phyloP scores from a whole-genome alignment of 1,140 invertebrate genomes.

The Brachionus calyciflorus region DNA sequence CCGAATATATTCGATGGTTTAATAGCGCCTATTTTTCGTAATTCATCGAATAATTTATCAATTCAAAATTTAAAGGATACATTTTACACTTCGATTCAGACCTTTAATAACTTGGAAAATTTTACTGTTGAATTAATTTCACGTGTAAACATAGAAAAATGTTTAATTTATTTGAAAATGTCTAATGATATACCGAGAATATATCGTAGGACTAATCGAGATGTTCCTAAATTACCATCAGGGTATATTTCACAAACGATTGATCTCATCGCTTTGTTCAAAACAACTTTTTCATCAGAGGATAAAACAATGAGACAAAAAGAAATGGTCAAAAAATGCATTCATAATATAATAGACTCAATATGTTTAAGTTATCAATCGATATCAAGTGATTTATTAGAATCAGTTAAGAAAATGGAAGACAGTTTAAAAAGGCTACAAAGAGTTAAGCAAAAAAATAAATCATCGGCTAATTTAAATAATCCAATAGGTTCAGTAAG shows the following conservation, averaged over 20 bases:
- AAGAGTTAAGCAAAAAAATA: conserved; percentile 69
- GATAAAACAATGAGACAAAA: neutral
- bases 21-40: conserved; percentile 5
- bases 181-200: conserved; percentile 85
- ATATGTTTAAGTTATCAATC: conserved; percentile 69
- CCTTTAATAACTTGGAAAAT: neutral
- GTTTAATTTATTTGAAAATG: conserved; percentile 59
- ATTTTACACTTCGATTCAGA: conserved; percentile 1
- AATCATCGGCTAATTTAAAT: conserved; percentile 50
- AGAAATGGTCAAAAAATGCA: conserved; percentile 3
- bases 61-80: conserved; percentile 1
- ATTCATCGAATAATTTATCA: neutral
- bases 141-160: conserved; percentile 54
- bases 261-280: conserved; percentile 64
- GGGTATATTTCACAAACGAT: conserved; percentile 59
- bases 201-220: conserved; percentile 86
- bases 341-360: neutral
- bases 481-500: conserved; percentile 57
- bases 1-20: conserved; percentile 33
- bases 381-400: conserved; percentile 79
- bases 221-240: conserved; percentile 54
- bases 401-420: conserved; percentile 87
- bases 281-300: conserved; percentile 63
- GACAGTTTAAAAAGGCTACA: conserved; percentile 83
- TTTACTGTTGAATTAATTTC: conserved; percentile 50